These are phyloP conservation scores for Harlomillsia oculata DNA, from an alignment of 1,140 invertebrate species.

Conservation along the genomic window DNA sequence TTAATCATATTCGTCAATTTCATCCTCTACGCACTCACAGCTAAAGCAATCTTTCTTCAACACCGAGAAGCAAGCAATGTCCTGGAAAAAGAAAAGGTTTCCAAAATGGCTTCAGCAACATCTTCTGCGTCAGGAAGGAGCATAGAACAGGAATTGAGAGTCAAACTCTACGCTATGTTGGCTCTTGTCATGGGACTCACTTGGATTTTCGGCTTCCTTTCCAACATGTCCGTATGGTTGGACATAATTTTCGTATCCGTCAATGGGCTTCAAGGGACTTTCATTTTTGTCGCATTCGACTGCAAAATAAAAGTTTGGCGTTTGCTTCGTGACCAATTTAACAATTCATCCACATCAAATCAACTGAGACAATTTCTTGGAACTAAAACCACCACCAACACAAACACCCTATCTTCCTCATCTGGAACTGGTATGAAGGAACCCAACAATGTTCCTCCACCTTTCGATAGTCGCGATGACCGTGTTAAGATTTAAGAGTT, in stretches of 20 bases:
- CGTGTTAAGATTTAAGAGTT: no score
- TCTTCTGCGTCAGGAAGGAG: conserved; percentile 18
- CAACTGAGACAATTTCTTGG: no score
- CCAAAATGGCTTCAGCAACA: neutral
- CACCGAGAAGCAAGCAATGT: conserved; percentile 27
- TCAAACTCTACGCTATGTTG: conserved; percentile 46
- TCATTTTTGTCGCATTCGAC: conserved; percentile 46
- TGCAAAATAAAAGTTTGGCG: conserved; percentile 39
- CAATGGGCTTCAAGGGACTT: conserved; percentile 44
- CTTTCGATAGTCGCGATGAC: no score
- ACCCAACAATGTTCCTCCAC: no score
- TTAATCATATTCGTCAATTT: conserved; percentile 40
- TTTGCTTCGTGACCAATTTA: conserved; percentile 35
- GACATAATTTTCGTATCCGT: conserved; percentile 43
- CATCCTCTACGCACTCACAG: conserved; percentile 41
- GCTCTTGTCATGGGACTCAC: conserved; percentile 45
- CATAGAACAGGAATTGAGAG: conserved; percentile 36
- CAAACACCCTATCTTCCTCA: no score
- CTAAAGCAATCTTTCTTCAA: conserved; percentile 36
- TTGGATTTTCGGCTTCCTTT: conserved; percentile 45
- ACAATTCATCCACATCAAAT: no score
- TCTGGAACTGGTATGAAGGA: no score
- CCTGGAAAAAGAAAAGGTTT: conserved; percentile 13
- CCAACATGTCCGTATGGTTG: conserved; percentile 34
- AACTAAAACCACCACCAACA: no score